phyloP scores from a whole-genome alignment of 2,888 invertebrate genomes.

The Xylota segnis region DNA sequence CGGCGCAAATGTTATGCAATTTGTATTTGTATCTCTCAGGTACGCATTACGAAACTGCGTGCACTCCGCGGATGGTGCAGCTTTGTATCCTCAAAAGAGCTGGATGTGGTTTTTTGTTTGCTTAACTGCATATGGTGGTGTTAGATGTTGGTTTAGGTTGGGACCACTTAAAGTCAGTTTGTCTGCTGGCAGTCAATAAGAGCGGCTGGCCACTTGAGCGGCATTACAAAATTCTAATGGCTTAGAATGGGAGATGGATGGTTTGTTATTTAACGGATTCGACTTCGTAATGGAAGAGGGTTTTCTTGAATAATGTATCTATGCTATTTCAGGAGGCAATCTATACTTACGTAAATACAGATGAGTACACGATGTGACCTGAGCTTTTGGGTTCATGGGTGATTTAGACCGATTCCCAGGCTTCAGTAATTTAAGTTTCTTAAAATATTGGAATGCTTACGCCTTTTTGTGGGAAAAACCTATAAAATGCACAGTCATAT shows the following conservation, averaged over 20 bases:
- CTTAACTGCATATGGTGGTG: slow-evolving; percentile 34
- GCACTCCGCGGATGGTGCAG: slow-evolving; percentile 16
- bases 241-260: slow-evolving; percentile 40
- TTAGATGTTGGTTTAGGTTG: slow-evolving; percentile 27
- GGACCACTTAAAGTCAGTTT: slow-evolving; percentile 37
- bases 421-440: background rate
- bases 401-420: slow-evolving; percentile 6
- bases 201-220: slow-evolving; percentile 35
- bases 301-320: slow-evolving; percentile 1
- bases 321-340: slow-evolving; percentile 25
- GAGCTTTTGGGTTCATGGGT: background rate
- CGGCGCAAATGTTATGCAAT: slow-evolving; percentile 60
- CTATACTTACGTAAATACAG: background rate
- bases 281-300: slow-evolving; percentile 1
- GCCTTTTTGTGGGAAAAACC: too few relatives aligned
- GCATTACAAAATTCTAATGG: slow-evolving; percentile 51
- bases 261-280: slow-evolving; percentile 41
- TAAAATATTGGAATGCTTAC: too few relatives aligned
- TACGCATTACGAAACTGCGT: slow-evolving; percentile 56
- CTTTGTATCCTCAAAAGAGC: background rate
- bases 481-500: too few relatives aligned
- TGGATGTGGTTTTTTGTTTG: slow-evolving; percentile 32
- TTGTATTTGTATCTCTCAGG: slow-evolving; percentile 55
- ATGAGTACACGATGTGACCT: background rate
- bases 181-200: slow-evolving; percentile 21